These are phyloP conservation scores for Melanerpes aurifrons DNA, from an alignment of 2,113 vertebrate genomes.

Conservation along the genomic window DNA sequence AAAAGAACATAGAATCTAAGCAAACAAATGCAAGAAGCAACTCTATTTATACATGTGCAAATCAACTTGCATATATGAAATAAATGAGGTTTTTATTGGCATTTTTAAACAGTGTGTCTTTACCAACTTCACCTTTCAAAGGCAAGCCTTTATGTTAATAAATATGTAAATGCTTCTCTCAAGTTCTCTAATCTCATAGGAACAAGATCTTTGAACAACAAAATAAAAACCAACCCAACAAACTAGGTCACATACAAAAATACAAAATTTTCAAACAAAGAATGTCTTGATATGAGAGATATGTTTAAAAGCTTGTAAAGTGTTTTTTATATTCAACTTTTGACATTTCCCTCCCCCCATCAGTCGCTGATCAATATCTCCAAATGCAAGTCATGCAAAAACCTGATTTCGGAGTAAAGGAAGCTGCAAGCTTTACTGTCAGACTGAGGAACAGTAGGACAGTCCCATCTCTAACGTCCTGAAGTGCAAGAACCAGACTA, in stretches of 20 bases:
- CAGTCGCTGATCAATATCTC: background rate
- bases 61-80: slow-evolving; percentile 79
- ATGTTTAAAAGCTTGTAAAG: slow-evolving; percentile 52
- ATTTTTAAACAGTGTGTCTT: slow-evolving; percentile 75
- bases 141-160: slow-evolving; percentile 73
- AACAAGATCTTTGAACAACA: slow-evolving; percentile 50
- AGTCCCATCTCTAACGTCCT: background rate
- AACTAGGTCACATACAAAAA: slow-evolving; percentile 64
- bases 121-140: slow-evolving; percentile 71
- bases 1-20: slow-evolving; percentile 51
- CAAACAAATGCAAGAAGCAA: slow-evolving; percentile 61
- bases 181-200: slow-evolving; percentile 66
- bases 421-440: background rate
- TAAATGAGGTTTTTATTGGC: slow-evolving; percentile 82
- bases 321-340: slow-evolving; percentile 21
- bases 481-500: background rate
- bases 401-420: background rate
- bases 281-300: slow-evolving; percentile 66
- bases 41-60: slow-evolving; percentile 83
- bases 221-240: background rate
- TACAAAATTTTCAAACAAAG: slow-evolving; percentile 67
- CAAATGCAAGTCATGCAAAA: slow-evolving; percentile 50
- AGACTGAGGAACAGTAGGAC: background rate
- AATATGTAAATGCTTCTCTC: slow-evolving; percentile 73
- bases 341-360: background rate